Conservation (phyloP, 1,140 invertebrate genomes). For the Andrena cerasifolii region DNA sequence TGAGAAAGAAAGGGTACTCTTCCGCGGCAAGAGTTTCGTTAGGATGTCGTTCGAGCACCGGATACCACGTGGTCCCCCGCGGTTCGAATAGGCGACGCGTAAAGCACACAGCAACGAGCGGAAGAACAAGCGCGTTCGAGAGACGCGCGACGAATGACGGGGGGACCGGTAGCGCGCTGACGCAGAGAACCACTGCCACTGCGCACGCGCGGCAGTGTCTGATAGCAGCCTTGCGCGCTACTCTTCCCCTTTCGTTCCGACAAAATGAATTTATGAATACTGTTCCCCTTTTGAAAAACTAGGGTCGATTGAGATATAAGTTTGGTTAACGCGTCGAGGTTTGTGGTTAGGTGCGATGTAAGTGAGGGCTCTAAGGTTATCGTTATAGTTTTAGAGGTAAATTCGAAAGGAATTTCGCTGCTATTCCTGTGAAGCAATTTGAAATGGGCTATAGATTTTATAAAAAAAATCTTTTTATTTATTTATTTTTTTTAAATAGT, state of each 20-base stretch:
- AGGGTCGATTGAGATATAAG: no score
- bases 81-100: conserved; percentile 14
- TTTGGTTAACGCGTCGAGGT: no score
- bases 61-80: conserved; percentile 64
- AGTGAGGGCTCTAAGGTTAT: no score
- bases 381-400: no score
- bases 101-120: not conserved
- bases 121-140: conserved; percentile 66
- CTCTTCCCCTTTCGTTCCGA: not conserved
- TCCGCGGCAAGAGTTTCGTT: no score
- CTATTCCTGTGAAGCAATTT: no score
- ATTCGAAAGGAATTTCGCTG: no score
- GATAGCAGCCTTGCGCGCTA: conserved; percentile 45
- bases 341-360: no score
- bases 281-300: no score
- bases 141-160: conserved; percentile 76
- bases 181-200: conserved; percentile 59
- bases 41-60: not conserved
- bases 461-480: no score
- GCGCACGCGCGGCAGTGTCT: conserved; percentile 47
- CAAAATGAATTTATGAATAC: conserved; percentile 11
- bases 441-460: no score
- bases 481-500: no score
- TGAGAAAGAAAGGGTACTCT: not conserved
- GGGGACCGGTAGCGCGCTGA: conserved; percentile 42